A percentile compares a stretch with the other conserved stretches of the same genome.
phyloP scores from a whole-genome alignment of 2,888 invertebrate species.

The Hymenopus coronatus region DNA sequence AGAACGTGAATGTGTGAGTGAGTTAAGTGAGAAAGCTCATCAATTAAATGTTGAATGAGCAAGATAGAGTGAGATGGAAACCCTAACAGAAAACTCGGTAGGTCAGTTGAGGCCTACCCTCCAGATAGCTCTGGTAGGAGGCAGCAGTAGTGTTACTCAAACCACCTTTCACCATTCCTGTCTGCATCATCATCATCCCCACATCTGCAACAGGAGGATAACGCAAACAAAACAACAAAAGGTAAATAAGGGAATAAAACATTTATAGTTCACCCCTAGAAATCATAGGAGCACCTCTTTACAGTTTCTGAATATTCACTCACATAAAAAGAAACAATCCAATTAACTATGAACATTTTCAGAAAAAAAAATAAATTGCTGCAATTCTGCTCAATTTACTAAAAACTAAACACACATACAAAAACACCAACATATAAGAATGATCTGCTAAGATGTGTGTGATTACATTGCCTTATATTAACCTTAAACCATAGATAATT shows the following conservation, averaged over 20 bases:
- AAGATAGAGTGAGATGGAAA: conserved; percentile 27
- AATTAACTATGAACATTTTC: background rate
- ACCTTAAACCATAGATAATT: too few species aligned
- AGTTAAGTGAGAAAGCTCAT: conserved; percentile 12
- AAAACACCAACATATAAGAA: background rate
- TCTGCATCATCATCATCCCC: conserved; percentile 96
- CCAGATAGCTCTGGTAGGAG: conserved; percentile 58
- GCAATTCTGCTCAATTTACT: background rate
- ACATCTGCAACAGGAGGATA: conserved; percentile 67
- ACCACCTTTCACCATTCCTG: conserved; percentile 91
- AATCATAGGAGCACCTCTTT: background rate
- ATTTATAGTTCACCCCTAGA: background rate
- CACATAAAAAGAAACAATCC: background rate
- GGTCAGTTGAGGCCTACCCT: conserved; percentile 65
- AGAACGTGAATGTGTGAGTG: conserved; percentile 24
- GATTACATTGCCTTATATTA: too few species aligned
- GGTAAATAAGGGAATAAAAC: background rate
- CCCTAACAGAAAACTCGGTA: conserved; percentile 33
- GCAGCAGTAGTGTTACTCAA: conserved; percentile 29
- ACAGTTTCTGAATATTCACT: background rate
- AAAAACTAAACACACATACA: background rate
- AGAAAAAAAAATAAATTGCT: background rate
- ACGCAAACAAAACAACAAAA: conserved; percentile 10
- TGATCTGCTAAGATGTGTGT: background rate
- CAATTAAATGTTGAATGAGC: conserved; percentile 7